phyloP scores from a whole-genome alignment of 2,797 vertebrate genomes.

The Lepilemur septentrionalis region DNA sequence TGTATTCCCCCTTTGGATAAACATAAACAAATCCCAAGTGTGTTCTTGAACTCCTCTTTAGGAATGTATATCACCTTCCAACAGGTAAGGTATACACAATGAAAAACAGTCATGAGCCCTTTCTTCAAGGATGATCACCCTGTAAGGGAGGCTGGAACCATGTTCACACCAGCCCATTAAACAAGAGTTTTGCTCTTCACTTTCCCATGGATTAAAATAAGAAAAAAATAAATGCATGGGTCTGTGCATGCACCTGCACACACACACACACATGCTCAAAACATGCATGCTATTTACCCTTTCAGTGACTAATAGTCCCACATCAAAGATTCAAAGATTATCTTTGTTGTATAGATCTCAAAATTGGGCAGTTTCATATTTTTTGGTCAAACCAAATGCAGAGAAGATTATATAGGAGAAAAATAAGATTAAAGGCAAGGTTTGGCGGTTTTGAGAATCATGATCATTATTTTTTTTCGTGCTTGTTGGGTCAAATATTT shows the following conservation, averaged over 20 bases:
- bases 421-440: not conserved
- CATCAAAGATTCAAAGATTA: not conserved
- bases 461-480: not conserved
- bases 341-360: not conserved
- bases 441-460: not conserved
- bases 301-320: not conserved
- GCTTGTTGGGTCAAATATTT: not conserved
- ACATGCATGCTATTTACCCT: not conserved
- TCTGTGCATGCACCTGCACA: not conserved
- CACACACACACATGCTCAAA: not conserved
- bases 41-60: not conserved
- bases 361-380: not conserved
- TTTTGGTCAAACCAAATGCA: not conserved
- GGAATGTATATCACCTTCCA: not conserved
- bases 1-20: not conserved
- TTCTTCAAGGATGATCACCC: not conserved
- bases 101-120: not conserved
- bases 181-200: not conserved
- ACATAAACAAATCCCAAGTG: not conserved
- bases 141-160: not conserved
- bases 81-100: not conserved
- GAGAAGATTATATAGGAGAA: not conserved
- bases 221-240: not conserved
- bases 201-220: not conserved
- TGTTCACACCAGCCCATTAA: not conserved